Conservation (phyloP, 2,888 invertebrate species). For the Pristionchus fissidentatus region DNA sequence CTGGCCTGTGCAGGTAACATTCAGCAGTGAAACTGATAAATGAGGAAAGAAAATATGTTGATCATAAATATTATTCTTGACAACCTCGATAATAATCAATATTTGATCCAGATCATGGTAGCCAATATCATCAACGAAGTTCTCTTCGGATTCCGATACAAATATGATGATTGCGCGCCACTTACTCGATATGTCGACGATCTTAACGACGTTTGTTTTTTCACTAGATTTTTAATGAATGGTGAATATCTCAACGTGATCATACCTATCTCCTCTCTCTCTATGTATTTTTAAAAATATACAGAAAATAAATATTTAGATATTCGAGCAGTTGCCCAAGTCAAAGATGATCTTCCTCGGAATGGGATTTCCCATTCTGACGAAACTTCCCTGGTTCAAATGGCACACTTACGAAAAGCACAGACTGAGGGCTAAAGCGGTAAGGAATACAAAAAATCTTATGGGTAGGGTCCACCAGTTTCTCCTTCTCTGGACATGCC, state of each 20-base stretch:
- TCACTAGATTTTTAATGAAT: no score
- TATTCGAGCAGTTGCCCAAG: background rate
- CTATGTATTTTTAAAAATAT: no score
- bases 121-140: background rate
- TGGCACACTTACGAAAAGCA: conserved; percentile 33
- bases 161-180: background rate
- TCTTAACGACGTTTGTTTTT: background rate
- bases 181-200: background rate
- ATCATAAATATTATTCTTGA: no score
- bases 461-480: no score
- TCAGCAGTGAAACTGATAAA: background rate
- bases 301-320: background rate
- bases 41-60: background rate
- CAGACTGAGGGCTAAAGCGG: background rate
- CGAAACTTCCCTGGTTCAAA: background rate
- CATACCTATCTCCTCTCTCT: no score
- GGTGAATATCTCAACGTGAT: no score
- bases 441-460: no score
- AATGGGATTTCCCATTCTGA: background rate
- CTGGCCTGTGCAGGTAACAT: no score
- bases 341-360: background rate
- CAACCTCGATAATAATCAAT: background rate
- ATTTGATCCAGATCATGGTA: background rate
- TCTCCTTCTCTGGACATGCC: no score
- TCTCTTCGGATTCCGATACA: background rate